phyloP scores from a whole-genome alignment of 2,888 invertebrate species.

The Clusia tigrina region DNA sequence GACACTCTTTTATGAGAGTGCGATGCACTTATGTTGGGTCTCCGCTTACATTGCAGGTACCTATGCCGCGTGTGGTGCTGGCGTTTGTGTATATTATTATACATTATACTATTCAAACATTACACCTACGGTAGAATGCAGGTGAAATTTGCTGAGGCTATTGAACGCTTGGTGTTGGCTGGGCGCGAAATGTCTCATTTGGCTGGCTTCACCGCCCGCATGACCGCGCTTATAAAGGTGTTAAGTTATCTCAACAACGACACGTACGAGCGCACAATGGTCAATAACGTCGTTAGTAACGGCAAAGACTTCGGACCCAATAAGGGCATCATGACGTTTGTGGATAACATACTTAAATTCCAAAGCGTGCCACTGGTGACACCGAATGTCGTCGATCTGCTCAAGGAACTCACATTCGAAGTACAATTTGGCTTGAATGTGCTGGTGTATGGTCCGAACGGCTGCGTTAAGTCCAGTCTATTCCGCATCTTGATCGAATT shows the following conservation, averaged over 20 bases:
- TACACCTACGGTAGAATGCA: constrained; percentile 89
- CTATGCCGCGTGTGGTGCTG: too few relatives aligned
- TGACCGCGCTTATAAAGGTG: constrained; percentile 87
- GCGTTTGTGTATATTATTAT: too few relatives aligned
- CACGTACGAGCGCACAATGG: constrained; percentile 72
- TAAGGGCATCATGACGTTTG: constrained; percentile 80
- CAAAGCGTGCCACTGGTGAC: constrained; percentile 94
- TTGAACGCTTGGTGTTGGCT: constrained; percentile 92
- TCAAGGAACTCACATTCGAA: constrained; percentile 88
- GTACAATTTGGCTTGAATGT: constrained; percentile 95
- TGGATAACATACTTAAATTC: constrained; percentile 90
- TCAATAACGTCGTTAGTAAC: constrained; percentile 59
- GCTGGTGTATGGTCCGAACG: constrained; percentile 97
- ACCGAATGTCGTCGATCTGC: constrained; percentile 95
- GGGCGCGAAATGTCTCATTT: constrained; percentile 93
- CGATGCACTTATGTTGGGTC: too few relatives aligned
- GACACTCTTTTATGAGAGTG: too few relatives aligned
- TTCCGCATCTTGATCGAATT: constrained; percentile 96
- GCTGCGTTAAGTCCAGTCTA: constrained; percentile 96
- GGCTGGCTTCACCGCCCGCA: constrained; percentile 90
- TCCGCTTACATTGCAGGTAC: too few relatives aligned
- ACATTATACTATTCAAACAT: too few relatives aligned
- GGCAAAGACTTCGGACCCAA: constrained; percentile 70
- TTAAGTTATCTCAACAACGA: constrained; percentile 84
- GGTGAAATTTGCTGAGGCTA: constrained; percentile 93